Base-by-base conservation (phyloP, 2,797 vertebrate species). In the Sebastolobus alascanus region DNA sequence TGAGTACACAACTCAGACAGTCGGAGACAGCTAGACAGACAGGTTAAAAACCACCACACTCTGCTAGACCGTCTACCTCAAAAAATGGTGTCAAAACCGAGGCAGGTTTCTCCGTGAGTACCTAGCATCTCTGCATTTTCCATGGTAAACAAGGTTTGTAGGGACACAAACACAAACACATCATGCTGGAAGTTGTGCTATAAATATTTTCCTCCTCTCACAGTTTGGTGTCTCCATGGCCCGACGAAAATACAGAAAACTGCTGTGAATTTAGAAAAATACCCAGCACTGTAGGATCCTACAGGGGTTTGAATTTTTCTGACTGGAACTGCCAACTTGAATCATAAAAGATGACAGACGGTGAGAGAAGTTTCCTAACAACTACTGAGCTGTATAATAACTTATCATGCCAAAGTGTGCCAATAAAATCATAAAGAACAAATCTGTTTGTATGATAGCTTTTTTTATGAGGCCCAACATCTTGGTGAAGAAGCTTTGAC, bases 131-230 rank as follows among this genome's bases (percentile, higher is more conserved):
- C 72, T 75, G 76, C 43, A 31, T 72, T 73, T 66, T 73, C n/a
- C 63, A 43, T 59, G 54, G 22, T 81, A 87, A 80, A 85, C 83
- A 85, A 73, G 70, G 60, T 52, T 73, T 50, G 75, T 35, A 4
- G 75, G 58, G 77, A 35, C 61, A 40, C 25, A 25, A 25, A 54
- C 67, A 43, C 67, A 75, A 73, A 72, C 67, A 65, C 20, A 86
- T 78, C 68, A 58, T 2, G 46, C 70, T 74, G 27, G 70, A 66
- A 56, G 31, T n/a, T 46, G 54, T 20, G 56, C 52, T 78, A 68
- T 75, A 74, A 81, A 83, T 86, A 84, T 73, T 27, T 75, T 1
- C 58, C 35, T 43, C 33, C 38, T 20, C 43, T 73, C 65, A 1
- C 72, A 74, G 73, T 43, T 31, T 59, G 74, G 31, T 54, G 63